phyloP scores from a whole-genome alignment of 2,888 invertebrate species.

The Pammene fasciana region DNA sequence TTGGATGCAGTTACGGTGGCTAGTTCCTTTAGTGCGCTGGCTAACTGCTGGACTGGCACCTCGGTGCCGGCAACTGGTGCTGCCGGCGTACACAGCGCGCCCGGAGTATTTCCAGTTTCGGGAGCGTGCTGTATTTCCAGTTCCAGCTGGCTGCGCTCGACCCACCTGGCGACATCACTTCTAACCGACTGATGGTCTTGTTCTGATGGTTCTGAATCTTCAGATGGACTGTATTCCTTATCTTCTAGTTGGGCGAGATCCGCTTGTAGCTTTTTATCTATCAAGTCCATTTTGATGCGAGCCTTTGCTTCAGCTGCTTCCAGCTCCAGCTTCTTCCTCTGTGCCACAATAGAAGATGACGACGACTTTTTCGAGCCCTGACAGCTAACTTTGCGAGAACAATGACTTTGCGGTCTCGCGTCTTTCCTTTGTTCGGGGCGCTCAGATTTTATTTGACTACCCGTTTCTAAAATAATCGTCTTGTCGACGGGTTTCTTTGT shows the following conservation, averaged over 20 bases:
- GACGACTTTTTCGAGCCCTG: no score
- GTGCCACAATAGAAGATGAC: no score
- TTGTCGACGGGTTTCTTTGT: background rate
- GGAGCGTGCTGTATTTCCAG: background rate
- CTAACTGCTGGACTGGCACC: slow-evolving; percentile 37
- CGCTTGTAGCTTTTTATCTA: background rate
- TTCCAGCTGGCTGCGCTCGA: slow-evolving; percentile 1
- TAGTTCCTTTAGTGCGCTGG: slow-evolving; percentile 42
- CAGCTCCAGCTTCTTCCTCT: no score
- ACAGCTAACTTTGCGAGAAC: no score
- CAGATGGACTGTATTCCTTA: slow-evolving; percentile 16
- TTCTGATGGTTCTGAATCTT: background rate
- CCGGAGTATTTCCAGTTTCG: background rate
- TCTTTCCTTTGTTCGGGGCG: no score
- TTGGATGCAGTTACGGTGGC: no score
- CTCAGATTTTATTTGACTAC: slow-evolving; percentile 5
- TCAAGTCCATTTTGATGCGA: no score
- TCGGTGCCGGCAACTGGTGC: slow-evolving; percentile 1
- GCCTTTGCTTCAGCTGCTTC: slow-evolving; percentile 6
- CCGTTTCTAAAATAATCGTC: background rate
- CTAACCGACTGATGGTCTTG: background rate
- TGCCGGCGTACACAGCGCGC: slow-evolving; percentile 8
- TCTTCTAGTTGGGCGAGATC: slow-evolving; percentile 7
- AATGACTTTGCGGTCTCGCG: no score
- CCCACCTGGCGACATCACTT: slow-evolving; percentile 9